Conservation (phyloP, 2,888 invertebrate genomes). For the Phortica okadai region DNA sequence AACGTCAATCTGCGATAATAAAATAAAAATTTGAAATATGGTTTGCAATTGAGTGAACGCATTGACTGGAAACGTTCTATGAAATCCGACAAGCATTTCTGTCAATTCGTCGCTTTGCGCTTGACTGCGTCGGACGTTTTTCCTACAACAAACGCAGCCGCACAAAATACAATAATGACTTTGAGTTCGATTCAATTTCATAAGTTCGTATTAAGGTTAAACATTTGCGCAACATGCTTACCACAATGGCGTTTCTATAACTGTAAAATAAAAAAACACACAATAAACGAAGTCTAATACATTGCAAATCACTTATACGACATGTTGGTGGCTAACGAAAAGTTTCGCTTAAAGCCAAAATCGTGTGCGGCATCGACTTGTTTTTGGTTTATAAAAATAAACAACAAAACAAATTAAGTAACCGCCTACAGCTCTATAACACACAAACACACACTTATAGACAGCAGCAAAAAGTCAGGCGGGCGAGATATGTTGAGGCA, state of each 20-base stretch:
- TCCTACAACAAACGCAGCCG: not conserved
- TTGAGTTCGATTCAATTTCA: not conserved
- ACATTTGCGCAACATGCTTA: not conserved
- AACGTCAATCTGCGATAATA: constrained; percentile 53
- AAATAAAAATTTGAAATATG: constrained; percentile 68
- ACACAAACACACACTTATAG: constrained; percentile 51
- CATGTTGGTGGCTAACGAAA: constrained; percentile 44
- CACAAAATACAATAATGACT: not conserved
- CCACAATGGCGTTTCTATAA: not conserved
- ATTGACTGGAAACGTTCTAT: constrained; percentile 64
- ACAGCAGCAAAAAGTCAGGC: not conserved
- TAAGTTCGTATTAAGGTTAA: not conserved
- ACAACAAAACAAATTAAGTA: constrained; percentile 62
- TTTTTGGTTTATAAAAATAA: constrained; percentile 29
- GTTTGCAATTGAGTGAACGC: constrained; percentile 65
- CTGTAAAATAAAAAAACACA: not conserved
- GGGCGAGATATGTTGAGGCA: not conserved
- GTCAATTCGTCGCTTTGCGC: constrained; percentile 1
- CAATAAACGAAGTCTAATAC: constrained; percentile 37
- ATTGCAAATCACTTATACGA: constrained; percentile 56
- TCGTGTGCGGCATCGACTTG: constrained; percentile 26
- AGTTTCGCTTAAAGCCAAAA: not conserved
- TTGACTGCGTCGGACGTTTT: constrained; percentile 4
- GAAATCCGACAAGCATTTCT: constrained; percentile 44
- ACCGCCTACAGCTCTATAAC: constrained; percentile 66